Evolutionary conservation across 2,888 invertebrate genomes (phyloP).

Genomic region (Ligdia adustata): DNA sequence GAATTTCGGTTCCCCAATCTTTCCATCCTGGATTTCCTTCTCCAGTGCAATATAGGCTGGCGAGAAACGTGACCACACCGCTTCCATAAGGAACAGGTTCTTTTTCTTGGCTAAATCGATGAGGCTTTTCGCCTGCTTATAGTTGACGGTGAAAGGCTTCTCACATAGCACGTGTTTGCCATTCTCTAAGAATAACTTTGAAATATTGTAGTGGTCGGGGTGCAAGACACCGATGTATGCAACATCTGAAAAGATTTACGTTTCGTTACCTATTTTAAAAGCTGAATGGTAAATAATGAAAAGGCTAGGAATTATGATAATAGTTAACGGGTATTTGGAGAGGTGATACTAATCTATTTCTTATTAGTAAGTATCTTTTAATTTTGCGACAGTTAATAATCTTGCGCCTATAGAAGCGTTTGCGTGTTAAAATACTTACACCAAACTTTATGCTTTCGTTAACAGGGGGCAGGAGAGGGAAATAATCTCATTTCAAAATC

Average conservation of each 20-base stretch:
- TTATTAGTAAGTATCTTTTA: too few species aligned
- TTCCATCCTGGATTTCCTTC: constrained; percentile 86
- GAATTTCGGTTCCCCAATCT: constrained; percentile 88
- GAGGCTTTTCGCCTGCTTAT: constrained; percentile 88
- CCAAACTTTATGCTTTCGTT: too few species aligned
- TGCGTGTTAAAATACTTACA: too few species aligned
- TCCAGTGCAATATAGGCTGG: constrained; percentile 89
- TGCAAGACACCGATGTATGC: constrained; percentile 93
- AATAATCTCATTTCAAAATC: too few species aligned
- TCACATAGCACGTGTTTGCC: constrained; percentile 96
- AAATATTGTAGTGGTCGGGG: constrained; percentile 88
- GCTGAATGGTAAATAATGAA: too few species aligned
- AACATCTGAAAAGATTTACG: constrained; percentile 90
- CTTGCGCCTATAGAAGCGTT: too few species aligned
- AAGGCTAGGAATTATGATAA: too few species aligned
- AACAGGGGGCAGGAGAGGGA: too few species aligned
- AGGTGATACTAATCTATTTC: too few species aligned
- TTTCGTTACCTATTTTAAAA: too few species aligned
- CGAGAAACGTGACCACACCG: constrained; percentile 94
- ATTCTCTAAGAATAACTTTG: constrained; percentile 89
- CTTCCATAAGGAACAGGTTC: constrained; percentile 93
- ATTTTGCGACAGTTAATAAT: too few species aligned
- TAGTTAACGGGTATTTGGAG: too few species aligned
- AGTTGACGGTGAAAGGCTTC: constrained; percentile 93
- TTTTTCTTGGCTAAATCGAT: constrained; percentile 87